Evolutionary conservation across 2,113 vertebrate species (phyloP).

Genomic region (Silurus asotus): DNA sequence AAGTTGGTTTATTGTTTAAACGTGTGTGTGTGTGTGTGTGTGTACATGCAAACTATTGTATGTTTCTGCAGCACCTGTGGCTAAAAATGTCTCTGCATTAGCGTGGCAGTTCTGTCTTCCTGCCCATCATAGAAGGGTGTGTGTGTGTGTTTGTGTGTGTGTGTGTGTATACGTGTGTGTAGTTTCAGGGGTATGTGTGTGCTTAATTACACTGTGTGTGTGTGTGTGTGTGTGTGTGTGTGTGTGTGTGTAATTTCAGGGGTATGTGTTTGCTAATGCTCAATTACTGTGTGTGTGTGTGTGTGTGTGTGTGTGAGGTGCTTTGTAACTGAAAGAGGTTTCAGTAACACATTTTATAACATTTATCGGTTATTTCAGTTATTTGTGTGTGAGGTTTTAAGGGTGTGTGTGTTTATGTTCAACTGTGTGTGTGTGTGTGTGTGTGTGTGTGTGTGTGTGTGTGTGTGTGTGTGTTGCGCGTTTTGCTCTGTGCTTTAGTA

Average conservation of each 20-base stretch:
- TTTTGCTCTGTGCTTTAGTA: not conserved
- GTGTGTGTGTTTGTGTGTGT: not conserved
- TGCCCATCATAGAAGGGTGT: not conserved
- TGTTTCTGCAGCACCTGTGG: not conserved
- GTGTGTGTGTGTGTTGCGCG: not conserved
- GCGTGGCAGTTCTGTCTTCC: not conserved
- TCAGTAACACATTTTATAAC: not conserved
- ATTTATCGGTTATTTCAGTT: not conserved
- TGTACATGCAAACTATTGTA: not conserved
- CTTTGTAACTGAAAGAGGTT: not conserved
- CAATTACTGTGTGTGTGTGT: constrained; percentile 2
- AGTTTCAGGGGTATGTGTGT: constrained; percentile 22
- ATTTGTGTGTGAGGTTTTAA: not conserved
- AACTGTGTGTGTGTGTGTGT: too few species aligned
- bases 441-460: too few species aligned
- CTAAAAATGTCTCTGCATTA: not conserved
- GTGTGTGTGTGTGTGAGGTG: constrained; percentile 10
- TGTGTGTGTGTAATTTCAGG: constrained; percentile 26
- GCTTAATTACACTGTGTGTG: too few species aligned
- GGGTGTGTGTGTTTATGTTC: not conserved
- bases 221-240: constrained; percentile 11
- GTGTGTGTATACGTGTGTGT: not conserved
- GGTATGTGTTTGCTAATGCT: too few species aligned
- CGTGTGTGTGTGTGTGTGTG: constrained; percentile 6
- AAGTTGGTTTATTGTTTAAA: not conserved